Evolutionary conservation across 2,888 invertebrate genomes (phyloP).

Genomic region (Philaethria dido): DNA sequence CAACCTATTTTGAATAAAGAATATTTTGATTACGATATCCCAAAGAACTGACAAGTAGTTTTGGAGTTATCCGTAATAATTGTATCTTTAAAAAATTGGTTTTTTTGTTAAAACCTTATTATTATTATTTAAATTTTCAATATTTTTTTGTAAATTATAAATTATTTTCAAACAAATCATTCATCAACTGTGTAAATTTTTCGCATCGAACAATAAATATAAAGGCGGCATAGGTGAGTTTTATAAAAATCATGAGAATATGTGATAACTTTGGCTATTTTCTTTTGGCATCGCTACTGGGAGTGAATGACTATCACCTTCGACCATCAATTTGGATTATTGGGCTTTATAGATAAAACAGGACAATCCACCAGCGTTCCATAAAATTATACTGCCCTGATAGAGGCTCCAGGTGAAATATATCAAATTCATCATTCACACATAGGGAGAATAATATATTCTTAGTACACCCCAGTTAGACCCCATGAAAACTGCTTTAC

Average conservation of each 20-base stretch:
- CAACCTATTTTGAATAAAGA: no score
- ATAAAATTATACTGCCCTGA: constrained; percentile 68
- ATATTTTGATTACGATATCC: no score
- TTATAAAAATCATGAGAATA: constrained; percentile 54
- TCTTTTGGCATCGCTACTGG: constrained; percentile 71
- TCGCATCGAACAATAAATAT: constrained; percentile 4
- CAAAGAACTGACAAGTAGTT: no score
- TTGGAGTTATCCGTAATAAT: no score
- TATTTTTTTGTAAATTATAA: neutral
- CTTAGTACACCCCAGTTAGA: constrained; percentile 63
- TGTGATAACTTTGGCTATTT: constrained; percentile 63
- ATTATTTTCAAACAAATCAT: neutral
- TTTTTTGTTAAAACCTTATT: no score
- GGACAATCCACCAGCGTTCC: constrained; percentile 61
- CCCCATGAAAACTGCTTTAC: constrained; percentile 68
- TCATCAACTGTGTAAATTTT: constrained; percentile 5
- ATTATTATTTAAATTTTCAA: neutral
- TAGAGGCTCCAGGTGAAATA: constrained; percentile 59
- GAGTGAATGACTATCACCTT: constrained; percentile 63
- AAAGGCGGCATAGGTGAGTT: constrained; percentile 13
- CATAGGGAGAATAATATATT: constrained; percentile 65
- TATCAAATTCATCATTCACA: constrained; percentile 57
- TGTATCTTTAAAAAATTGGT: no score
- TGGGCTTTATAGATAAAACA: constrained; percentile 59
- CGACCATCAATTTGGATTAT: constrained; percentile 65